A percentile compares a stretch with the other conserved stretches of the same genome.
Evolutionary conservation across 1,140 invertebrate species (phyloP).

Genomic region (Caenorhabditis elegans): DNA sequence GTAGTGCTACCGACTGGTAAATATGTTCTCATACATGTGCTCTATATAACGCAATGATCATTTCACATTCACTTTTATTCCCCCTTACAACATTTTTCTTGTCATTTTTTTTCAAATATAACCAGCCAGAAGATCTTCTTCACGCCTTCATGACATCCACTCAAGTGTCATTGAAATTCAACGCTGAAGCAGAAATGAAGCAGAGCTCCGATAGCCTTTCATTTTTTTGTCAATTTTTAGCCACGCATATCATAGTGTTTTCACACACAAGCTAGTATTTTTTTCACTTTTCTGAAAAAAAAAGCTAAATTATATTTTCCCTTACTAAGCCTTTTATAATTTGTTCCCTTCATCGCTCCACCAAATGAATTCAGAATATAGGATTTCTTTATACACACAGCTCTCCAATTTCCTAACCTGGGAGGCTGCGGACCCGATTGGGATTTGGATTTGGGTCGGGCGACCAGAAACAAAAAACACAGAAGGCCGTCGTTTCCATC

Average conservation of each 20-base stretch:
- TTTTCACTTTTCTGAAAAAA: background rate
- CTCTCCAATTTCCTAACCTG: constrained; percentile 29
- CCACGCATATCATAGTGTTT: constrained; percentile 20
- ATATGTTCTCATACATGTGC: background rate
- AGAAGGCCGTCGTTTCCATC: background rate
- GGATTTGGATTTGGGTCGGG: constrained; percentile 17
- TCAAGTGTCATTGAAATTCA: constrained; percentile 29
- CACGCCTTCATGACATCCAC: constrained; percentile 14
- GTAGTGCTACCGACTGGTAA: background rate
- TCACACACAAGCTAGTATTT: background rate
- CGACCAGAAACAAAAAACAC: background rate
- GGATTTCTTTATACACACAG: constrained; percentile 28
- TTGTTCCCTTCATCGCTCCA: background rate
- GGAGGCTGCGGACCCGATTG: background rate
- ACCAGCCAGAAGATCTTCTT: background rate
- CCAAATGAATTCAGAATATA: constrained; percentile 23
- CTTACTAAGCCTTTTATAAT: constrained; percentile 3
- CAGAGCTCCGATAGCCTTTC: background rate
- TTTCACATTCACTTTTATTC: background rate
- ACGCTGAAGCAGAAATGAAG: constrained; percentile 5
- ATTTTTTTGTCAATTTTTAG: background rate
- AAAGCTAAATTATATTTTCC: background rate
- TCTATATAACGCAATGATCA: background rate
- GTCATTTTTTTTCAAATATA: constrained; percentile 2
- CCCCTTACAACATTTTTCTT: background rate